Base-by-base conservation (phyloP, 2,888 invertebrate genomes). In the Eumerus sabulonum region DNA sequence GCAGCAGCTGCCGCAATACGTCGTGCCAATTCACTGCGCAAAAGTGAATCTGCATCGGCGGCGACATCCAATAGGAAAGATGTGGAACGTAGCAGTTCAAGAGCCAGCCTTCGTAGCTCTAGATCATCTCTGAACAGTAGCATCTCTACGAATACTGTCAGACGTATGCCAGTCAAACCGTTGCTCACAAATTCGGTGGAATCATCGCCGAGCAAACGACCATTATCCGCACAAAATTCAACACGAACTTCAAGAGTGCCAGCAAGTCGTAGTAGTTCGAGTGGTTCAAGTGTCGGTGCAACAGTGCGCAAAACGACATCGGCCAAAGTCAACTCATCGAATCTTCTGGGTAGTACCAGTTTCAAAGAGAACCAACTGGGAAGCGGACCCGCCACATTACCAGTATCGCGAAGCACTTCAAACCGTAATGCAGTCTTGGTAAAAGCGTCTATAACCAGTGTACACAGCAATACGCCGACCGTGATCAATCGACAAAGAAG, bases 81-180 rank as follows among this genome's bases (percentile, higher is more conserved):
- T 82, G 94, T 95, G 0, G 94, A 95, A 84, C 90, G 95, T 42
- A 95, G 94, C 4, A 92, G 93, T 13, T 96, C 96, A 0, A 90
- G 95, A 42, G 93, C 94, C 45, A 95, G 95, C 62, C 89, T 96
- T 13, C 91, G 95, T 18, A 95, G 96, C 85, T 96, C 96, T 0
- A 90, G 95, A 27, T 95, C 95, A 84, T 96, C 96, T 0, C 89
- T 96, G 60, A 95, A 95, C 85, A 96, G 95, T 86, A 93, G 94
- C 1, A 93, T 94, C 0, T 94, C 94, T 1, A 92, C 93, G 0
- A 94, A 93, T 62, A 96, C 96, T 0, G 95, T 96, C 0, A 92
- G 94, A 82, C 93, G 93, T 76, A 91, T 93, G 70, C 92, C 93
- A 89, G 1, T 88, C 89, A 90, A 38, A 88, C 90, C 87, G 86